Base-by-base conservation (phyloP, 2,113 vertebrate genomes). In the Hydropotes inermis region DNA sequence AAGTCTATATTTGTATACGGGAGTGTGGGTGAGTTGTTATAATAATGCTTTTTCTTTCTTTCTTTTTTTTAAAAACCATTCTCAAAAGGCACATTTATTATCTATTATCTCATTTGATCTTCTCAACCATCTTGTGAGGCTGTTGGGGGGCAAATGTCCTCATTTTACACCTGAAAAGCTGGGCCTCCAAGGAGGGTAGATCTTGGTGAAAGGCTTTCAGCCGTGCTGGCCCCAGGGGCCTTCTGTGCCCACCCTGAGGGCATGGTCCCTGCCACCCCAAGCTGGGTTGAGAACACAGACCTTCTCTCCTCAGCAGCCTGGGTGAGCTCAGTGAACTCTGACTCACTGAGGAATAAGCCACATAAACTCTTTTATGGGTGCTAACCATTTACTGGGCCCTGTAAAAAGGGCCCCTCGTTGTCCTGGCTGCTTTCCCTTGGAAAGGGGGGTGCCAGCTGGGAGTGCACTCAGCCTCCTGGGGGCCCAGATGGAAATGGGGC, bases 281-380 rank as follows among this genome's bases (percentile, higher is more conserved):
- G 76, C 1, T 7, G 17, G 61, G 14, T 21, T 39, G 2, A 39
- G 43, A 60, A 70, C 2, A 3, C 83, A 39, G 85, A 83, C 60
- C 54, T 15, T n/a, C 91, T 87, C 70, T 61, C n/a, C 85, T 95
- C 55, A 87, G 33, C 76, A 78, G 76, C 93, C 79, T 60, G 50
- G n/a, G 86, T 93, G 89, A 97, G 93, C 89, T 83, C 21, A 27
- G 47, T 70, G 98, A 98, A 96, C 98, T 96, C 95, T 98, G 97
- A 98, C 93, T 97, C 97, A 98, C 91, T 91, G 78, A 96, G 96
- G 79, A 87, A 93, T 98, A 98, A 97, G 97, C 67, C 95, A 92
- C 84, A 98, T 97, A 96, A 98, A 97, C 47, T 57, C 58, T 97
- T 98, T 98, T 97, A 97, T 88, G 95, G 96, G 96, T 82, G 57